A percentile compares a stretch with the other conserved stretches of the same genome.
These are phyloP conservation scores for Heliconius himera DNA, from an alignment of 1,140 invertebrate genomes.

Conservation along the genomic window DNA sequence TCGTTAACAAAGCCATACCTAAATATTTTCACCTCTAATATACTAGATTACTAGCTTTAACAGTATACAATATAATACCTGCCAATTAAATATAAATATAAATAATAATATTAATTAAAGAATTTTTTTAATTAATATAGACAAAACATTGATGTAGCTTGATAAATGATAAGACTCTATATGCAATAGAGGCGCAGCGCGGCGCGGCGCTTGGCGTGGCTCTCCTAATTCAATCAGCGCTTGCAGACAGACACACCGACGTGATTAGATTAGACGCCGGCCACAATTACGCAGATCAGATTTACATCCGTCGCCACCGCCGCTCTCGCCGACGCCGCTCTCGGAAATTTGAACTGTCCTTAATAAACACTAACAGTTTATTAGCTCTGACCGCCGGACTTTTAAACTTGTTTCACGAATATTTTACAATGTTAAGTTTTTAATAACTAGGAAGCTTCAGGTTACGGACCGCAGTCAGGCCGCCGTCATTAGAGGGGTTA, in stretches of 20 bases:
- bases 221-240: constrained; percentile 73
- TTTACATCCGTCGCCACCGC: constrained; percentile 63
- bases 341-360: constrained; percentile 22
- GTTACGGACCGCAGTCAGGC: constrained; percentile 68
- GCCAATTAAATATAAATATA: neutral
- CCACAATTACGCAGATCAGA: constrained; percentile 79
- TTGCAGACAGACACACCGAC: constrained; percentile 69
- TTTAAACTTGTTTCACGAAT: constrained; percentile 45
- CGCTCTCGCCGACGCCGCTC: constrained; percentile 21
- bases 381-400: constrained; percentile 17
- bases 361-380: constrained; percentile 36
- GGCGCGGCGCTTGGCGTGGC: constrained; percentile 48
- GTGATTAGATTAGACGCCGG: constrained; percentile 76
- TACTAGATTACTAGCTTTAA: neutral
- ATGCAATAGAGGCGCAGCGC: constrained; percentile 35
- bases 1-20: no score
- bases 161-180: constrained; percentile 35
- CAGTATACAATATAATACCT: neutral
- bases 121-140: constrained; percentile 4
- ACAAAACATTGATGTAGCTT: constrained; percentile 53
- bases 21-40: no score
- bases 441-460: constrained; percentile 58
- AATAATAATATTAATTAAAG: neutral
- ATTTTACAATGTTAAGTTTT: constrained; percentile 60
- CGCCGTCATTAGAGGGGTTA: constrained; percentile 77